Evolutionary conservation across 2,113 vertebrate genomes (phyloP), one percentile per base, ranked within the genome.

Genomic region (Climacteris rufus): DNA sequence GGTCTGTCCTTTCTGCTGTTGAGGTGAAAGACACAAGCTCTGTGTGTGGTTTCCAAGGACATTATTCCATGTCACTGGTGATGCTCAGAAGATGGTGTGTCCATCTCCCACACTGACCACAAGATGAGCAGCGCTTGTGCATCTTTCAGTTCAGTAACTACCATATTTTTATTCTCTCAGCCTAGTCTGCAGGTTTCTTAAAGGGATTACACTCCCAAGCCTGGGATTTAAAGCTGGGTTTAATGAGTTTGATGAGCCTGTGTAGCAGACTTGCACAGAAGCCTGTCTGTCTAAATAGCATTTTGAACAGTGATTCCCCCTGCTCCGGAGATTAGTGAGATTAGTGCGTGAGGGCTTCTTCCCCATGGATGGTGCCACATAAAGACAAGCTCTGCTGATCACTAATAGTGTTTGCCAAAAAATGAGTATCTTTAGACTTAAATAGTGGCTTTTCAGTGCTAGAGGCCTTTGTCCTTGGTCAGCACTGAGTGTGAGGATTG

Each of bases 231-330:
- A 70, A 95, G 90, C 86, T 93, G 40, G 40, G 59, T 93, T 96
- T 97, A 95, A 96, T 94, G 94, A 95, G 83, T 92, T 76, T 94
- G 96, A 93, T 96, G 92, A 94, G 90, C 70, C 94, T 69, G 75
- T 65, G 92, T 76, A 86, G 90, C 79, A 86, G 92, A 44, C 90
- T 93, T 94, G 45, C 87, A 40, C 47, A 68, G 90, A 71, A 93
- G 87, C 78, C 93, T 71, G 70, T 52, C 82, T 85, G 78, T 85
- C 87, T 88, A 42, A 96, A 45, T 3, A 93, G 88, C 83, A 61
- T 76, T 95, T 95, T 92, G 88, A 94, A 77, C 45, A 86, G 85
- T 54, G 75, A 52, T 90, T 96, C 94, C 75, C 92, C 70, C 90
- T 70, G 83, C 88, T 93, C 59, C 1, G n/a, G 66, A 93, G 94